Evolutionary conservation across 2,888 invertebrate genomes (phyloP).

Genomic region (Drosophila ezoana): DNA sequence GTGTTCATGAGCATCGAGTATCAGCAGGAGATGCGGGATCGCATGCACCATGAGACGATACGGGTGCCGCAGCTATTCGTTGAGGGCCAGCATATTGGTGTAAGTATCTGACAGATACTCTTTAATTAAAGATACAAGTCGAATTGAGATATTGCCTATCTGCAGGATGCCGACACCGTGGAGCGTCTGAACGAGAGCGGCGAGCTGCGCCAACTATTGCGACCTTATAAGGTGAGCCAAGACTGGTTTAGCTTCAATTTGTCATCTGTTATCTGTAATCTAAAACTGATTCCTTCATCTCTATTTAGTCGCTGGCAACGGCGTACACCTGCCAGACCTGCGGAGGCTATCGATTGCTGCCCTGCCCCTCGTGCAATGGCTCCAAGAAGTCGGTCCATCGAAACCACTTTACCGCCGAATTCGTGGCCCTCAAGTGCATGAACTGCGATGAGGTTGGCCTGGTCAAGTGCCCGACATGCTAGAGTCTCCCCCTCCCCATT

Average conservation of each 20-base stretch:
- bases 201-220: conserved; percentile 94
- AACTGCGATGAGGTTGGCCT: conserved; percentile 98
- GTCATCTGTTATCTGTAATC: background rate
- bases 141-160: background rate
- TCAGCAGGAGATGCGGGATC: conserved; percentile 94
- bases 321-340: conserved; percentile 94
- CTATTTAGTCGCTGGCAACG: conserved; percentile 89
- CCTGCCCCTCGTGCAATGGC: conserved; percentile 96
- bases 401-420: conserved; percentile 97
- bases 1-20: conserved; percentile 96
- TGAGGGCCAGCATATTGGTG: conserved; percentile 96
- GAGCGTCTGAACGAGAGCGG: conserved; percentile 97
- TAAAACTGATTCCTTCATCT: too few relatives aligned
- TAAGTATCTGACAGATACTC: conserved; percentile 28
- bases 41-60: conserved; percentile 91
- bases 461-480: conserved; percentile 94
- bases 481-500: conserved; percentile 28
- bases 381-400: conserved; percentile 97
- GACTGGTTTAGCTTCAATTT: background rate
- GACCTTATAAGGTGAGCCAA: conserved; percentile 90
- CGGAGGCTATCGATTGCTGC: conserved; percentile 95
- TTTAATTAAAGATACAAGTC: background rate
- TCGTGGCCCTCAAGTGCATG: conserved; percentile 97
- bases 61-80: conserved; percentile 96
- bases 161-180: conserved; percentile 91